A percentile compares a stretch with the other conserved stretches of the same genome.
These are phyloP conservation scores for Zaprionus bogoriensis DNA, from an alignment of 2,888 invertebrate genomes.

Conservation along the genomic window DNA sequence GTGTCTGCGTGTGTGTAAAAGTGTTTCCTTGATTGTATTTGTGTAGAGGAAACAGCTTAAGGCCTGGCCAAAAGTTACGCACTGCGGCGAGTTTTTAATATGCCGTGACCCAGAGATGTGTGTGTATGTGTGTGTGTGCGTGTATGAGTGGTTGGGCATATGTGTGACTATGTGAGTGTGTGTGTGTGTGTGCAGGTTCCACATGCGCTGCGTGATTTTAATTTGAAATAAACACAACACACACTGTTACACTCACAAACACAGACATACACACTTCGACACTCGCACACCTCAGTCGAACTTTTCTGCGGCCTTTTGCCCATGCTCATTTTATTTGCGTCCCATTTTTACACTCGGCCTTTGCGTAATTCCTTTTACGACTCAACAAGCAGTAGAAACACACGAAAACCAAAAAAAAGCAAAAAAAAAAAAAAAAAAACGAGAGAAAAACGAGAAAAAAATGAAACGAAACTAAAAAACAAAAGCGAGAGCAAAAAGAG, in stretches of 20 bases:
- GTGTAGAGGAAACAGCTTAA: slow-evolving; percentile 37
- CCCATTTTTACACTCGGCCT: slow-evolving; percentile 57
- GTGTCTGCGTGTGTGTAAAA: slow-evolving; percentile 14
- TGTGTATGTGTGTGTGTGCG: slow-evolving; percentile 22
- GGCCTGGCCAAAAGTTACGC: slow-evolving; percentile 69
- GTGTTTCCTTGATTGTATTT: slow-evolving; percentile 19
- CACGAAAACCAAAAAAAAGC: slow-evolving; percentile 12
- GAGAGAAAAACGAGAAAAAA: slow-evolving; percentile 13
- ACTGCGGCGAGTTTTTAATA: slow-evolving; percentile 70
- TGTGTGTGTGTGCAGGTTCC: slow-evolving; percentile 43
- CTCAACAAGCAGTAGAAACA: slow-evolving; percentile 67
- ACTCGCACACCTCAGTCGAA: slow-evolving; percentile 30
- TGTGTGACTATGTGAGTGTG: slow-evolving; percentile 23
- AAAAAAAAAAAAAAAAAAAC: slow-evolving; percentile 17
- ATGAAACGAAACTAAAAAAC: slow-evolving; percentile 1
- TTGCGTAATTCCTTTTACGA: slow-evolving; percentile 77
- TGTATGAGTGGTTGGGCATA: no score
- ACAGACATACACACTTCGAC: slow-evolving; percentile 1
- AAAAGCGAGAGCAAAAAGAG: not conserved
- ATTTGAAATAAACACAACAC: slow-evolving; percentile 68
- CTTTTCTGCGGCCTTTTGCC: slow-evolving; percentile 47
- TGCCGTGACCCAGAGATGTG: no score
- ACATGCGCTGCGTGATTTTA: slow-evolving; percentile 75
- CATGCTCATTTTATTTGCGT: slow-evolving; percentile 67
- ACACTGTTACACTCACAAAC: slow-evolving; percentile 20